Percentiles rank a stretch among this genome's conserved stretches.
These are phyloP conservation scores for Leucania comma DNA, from an alignment of 2,888 invertebrate genomes.

Conservation along the genomic window DNA sequence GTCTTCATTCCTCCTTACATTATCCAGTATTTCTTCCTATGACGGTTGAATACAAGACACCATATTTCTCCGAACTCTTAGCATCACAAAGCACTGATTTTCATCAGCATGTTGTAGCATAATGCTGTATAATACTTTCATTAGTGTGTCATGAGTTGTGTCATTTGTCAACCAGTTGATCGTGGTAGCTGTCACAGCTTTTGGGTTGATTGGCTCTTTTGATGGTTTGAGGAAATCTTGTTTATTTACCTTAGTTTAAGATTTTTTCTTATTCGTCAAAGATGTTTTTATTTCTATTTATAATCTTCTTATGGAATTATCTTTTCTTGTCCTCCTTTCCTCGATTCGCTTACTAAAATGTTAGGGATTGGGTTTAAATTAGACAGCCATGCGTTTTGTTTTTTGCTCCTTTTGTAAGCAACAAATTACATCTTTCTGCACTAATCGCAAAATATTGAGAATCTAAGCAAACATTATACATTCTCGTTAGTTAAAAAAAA, in stretches of 20 bases:
- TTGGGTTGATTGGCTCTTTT: conserved; percentile 64
- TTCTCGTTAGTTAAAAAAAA: not conserved
- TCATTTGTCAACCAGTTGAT: conserved; percentile 65
- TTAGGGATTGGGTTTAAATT: too few relatives aligned
- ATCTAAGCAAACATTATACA: not conserved
- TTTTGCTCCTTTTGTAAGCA: too few relatives aligned
- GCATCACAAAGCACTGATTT: conserved; percentile 55
- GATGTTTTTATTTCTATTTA: not conserved
- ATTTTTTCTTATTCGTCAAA: not conserved
- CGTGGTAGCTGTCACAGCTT: conserved; percentile 53
- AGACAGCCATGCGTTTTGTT: too few relatives aligned
- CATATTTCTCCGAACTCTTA: conserved; percentile 36
- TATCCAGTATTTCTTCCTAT: not conserved
- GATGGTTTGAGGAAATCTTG: conserved; percentile 20
- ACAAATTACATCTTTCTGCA: too few relatives aligned
- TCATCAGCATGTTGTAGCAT: conserved; percentile 55
- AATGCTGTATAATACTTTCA: conserved; percentile 68
- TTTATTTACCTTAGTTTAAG: not conserved
- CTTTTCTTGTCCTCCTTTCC: too few relatives aligned
- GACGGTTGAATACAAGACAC: not conserved
- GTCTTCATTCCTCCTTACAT: not conserved
- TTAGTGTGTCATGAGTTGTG: conserved; percentile 54
- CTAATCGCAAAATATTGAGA: too few relatives aligned
- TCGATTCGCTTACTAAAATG: too few relatives aligned
- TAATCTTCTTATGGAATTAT: too few relatives aligned